These are phyloP conservation scores for Diadumene lineata DNA, from an alignment of 92 coral and sea anemone species.

Conservation along the genomic window DNA sequence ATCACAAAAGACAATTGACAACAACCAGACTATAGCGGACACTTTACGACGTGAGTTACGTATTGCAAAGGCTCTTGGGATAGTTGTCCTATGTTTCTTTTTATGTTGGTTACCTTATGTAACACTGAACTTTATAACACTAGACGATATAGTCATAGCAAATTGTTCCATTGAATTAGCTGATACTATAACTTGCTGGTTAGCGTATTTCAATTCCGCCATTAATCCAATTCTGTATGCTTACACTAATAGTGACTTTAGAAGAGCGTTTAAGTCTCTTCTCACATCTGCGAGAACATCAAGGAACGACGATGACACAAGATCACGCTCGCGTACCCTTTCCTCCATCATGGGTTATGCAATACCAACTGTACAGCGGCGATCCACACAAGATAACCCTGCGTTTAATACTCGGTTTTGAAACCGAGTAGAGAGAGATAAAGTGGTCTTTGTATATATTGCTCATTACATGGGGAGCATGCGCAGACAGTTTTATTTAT, in stretches of 20 bases:
- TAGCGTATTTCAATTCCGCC: slow-evolving; percentile 64
- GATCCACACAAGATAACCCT: background rate
- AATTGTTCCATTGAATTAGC: slow-evolving; percentile 53
- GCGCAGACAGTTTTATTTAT: too few species aligned
- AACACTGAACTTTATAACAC: slow-evolving; percentile 44
- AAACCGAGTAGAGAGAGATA: background rate
- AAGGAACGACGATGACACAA: slow-evolving; percentile 17
- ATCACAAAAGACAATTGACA: background rate
- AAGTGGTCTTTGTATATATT: background rate
- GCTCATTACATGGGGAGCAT: too few species aligned
- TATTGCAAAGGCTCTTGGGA: slow-evolving; percentile 71
- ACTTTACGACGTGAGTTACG: slow-evolving; percentile 64
- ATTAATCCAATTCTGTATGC: slow-evolving; percentile 68
- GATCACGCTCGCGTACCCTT: slow-evolving; percentile 21
- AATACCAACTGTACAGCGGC: slow-evolving; percentile 3
- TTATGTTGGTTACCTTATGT: slow-evolving; percentile 77
- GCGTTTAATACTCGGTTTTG: background rate
- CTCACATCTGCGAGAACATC: background rate
- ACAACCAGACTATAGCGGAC: slow-evolving; percentile 5
- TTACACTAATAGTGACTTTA: slow-evolving; percentile 55
- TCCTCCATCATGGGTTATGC: background rate
- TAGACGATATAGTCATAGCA: slow-evolving; percentile 32
- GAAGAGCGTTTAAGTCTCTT: slow-evolving; percentile 46
- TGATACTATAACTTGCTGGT: slow-evolving; percentile 76
- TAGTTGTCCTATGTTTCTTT: slow-evolving; percentile 69